Conservation (phyloP, 2,888 invertebrate species). For the Melanostoma mellinum region DNA sequence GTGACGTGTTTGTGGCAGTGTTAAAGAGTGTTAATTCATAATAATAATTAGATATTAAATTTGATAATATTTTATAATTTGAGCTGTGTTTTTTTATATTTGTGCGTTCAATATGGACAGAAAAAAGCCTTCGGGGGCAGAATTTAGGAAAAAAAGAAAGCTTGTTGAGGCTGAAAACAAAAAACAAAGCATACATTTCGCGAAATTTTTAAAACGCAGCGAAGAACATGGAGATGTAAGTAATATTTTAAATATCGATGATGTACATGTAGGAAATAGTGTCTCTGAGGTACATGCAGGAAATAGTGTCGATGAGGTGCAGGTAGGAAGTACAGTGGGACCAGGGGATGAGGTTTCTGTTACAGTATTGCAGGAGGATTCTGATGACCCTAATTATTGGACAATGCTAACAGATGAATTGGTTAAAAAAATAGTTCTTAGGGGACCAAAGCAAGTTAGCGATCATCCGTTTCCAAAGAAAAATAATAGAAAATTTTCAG, state of each 20-base stretch:
- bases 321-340: conserved; percentile 7
- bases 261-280: no score
- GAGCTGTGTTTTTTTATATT: neutral
- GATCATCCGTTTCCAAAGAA: neutral
- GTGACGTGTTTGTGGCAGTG: conserved; percentile 1
- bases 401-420: neutral
- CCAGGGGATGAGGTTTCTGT: conserved; percentile 22
- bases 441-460: neutral
- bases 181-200: no score
- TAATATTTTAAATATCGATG: no score
- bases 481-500: conserved; percentile 34
- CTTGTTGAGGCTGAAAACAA: no score
- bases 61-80: neutral
- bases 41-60: no score
- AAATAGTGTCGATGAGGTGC: conserved; percentile 16
- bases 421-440: neutral
- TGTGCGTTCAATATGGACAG: neutral
- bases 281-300: no score
- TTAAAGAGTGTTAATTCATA: neutral
- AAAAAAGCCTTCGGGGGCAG: neutral
- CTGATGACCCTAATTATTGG: neutral
- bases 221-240: no score
- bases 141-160: no score
- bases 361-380: neutral
- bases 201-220: no score